Evolutionary conservation across 2,888 invertebrate genomes (phyloP).

Genomic region (Diarsia dahlii): DNA sequence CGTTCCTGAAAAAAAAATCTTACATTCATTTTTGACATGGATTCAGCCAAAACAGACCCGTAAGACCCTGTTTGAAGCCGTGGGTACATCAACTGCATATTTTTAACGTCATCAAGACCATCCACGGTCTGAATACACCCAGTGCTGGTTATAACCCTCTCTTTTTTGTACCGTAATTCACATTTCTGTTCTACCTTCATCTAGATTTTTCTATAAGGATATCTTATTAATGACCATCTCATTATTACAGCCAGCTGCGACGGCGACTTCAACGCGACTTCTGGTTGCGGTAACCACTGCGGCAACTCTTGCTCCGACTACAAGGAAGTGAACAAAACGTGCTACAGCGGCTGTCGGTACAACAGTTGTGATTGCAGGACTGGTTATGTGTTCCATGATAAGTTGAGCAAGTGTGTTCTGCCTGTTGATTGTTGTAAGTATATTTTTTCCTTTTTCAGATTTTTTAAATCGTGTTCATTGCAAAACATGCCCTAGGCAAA

Average conservation of each 20-base stretch:
- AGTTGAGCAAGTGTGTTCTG: constrained; percentile 70
- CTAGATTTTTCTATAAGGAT: background rate
- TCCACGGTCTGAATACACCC: background rate
- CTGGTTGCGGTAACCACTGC: constrained; percentile 83
- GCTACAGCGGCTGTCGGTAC: constrained; percentile 79
- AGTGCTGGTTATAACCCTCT: too few relatives aligned
- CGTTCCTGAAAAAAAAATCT: too few relatives aligned
- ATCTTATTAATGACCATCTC: background rate
- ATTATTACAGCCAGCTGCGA: constrained; percentile 73
- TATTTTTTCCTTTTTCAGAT: background rate
- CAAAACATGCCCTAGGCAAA: background rate
- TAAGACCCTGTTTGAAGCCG: background rate
- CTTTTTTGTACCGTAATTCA: too few relatives aligned
- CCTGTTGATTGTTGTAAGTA: constrained; percentile 80
- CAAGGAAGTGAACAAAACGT: constrained; percentile 78
- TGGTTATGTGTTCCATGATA: constrained; percentile 78
- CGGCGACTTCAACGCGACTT: constrained; percentile 78
- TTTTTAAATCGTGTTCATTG: background rate
- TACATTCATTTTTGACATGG: too few relatives aligned
- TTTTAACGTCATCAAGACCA: background rate
- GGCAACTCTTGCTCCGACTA: constrained; percentile 81
- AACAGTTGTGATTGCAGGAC: constrained; percentile 80
- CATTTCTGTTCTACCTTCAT: background rate
- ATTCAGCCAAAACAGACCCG: background rate
- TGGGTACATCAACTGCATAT: background rate